Evolutionary conservation across 2,797 vertebrate species (phyloP).

Genomic region (Dryobates pubescens): DNA sequence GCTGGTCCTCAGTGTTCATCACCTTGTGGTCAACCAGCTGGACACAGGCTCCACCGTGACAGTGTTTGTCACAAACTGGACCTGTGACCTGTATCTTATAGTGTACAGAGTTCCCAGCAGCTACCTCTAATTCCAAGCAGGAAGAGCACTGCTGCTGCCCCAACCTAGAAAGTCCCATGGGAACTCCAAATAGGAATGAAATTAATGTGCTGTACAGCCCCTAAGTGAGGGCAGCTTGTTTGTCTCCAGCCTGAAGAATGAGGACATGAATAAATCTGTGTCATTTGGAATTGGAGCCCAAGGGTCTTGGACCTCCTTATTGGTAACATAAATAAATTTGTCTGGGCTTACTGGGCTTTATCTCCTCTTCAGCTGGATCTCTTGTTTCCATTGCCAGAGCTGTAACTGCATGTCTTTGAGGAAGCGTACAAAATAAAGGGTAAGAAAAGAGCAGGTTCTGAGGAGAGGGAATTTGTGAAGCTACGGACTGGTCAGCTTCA

Average conservation of each 20-base stretch:
- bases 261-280: not conserved
- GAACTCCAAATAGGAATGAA: not conserved
- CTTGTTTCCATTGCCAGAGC: not conserved
- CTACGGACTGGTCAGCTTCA: conserved; percentile 15
- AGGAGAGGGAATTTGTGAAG: not conserved
- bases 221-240: not conserved
- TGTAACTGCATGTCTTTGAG: not conserved
- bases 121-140: not conserved
- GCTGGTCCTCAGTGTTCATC: not conserved
- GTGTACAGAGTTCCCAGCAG: not conserved
- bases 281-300: not conserved
- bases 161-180: not conserved
- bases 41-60: not conserved
- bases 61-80: not conserved
- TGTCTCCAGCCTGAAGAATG: not conserved
- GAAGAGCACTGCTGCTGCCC: not conserved
- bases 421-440: not conserved
- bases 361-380: not conserved
- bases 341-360: not conserved
- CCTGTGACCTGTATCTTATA: not conserved
- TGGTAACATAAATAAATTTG: not conserved
- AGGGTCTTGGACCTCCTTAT: not conserved
- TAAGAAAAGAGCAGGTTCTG: not conserved
- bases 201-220: not conserved
- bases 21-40: not conserved